Conservation (phyloP, 2,113 vertebrate genomes). For the Amphilophus citrinellus region DNA sequence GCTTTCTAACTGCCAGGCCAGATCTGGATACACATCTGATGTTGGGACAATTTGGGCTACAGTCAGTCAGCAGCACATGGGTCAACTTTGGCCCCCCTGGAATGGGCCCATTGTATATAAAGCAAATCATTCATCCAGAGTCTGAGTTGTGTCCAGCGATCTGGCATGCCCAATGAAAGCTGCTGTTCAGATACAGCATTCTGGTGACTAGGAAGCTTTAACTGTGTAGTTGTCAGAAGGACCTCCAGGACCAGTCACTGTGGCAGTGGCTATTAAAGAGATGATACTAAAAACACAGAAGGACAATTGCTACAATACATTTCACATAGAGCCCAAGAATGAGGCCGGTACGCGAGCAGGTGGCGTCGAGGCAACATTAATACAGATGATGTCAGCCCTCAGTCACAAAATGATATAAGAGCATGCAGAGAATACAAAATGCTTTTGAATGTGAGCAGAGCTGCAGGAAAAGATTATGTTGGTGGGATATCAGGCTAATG, state of each 20-base stretch:
- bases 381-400: background rate
- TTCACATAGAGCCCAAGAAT: background rate
- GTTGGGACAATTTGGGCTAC: background rate
- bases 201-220: background rate
- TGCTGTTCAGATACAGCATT: background rate
- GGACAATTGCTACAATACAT: background rate
- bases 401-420: background rate
- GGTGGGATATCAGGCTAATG: slow-evolving; percentile 3
- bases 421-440: background rate
- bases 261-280: background rate
- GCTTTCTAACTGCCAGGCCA: slow-evolving; percentile 3
- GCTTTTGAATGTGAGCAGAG: background rate
- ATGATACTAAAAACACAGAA: background rate
- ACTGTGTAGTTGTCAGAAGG: background rate
- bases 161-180: slow-evolving; percentile 8
- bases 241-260: background rate
- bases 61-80: slow-evolving; percentile 18
- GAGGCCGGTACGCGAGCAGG: background rate
- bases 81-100: slow-evolving; percentile 19
- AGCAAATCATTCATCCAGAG: background rate
- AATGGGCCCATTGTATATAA: slow-evolving; percentile 1
- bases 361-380: background rate
- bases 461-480: background rate
- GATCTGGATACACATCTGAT: slow-evolving; percentile 13
- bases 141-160: slow-evolving; percentile 6